Conservation (phyloP, 2,888 invertebrate species). For the Pheosia tremula region DNA sequence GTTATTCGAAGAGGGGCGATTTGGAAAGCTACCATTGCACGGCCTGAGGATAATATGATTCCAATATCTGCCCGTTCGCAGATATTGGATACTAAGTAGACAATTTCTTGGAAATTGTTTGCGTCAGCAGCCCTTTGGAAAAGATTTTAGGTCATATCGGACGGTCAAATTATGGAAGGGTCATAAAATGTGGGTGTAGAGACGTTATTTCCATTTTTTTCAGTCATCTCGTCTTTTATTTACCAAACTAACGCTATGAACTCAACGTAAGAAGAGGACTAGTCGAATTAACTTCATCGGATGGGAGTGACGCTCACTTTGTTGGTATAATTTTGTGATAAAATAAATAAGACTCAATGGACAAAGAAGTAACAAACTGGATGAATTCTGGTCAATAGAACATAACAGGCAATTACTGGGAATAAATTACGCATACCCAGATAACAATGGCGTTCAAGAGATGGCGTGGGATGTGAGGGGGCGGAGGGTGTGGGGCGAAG, state of each 20-base stretch:
- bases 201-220: no score
- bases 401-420: constrained; percentile 42
- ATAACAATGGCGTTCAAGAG: constrained; percentile 38
- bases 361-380: not conserved
- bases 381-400: constrained; percentile 25
- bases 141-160: not conserved
- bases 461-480: constrained; percentile 27
- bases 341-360: not conserved
- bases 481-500: constrained; percentile 18
- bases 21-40: not conserved
- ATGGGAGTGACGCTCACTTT: no score
- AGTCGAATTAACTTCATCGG: no score
- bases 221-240: no score
- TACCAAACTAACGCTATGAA: no score
- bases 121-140: not conserved
- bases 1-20: not conserved
- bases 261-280: no score
- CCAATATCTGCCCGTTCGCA: constrained; percentile 11
- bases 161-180: not conserved
- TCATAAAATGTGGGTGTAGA: no score
- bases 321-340: no score
- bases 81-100: not conserved
- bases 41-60: constrained; percentile 10
- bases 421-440: constrained; percentile 47
- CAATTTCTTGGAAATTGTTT: no score